phyloP scores from a whole-genome alignment of 64 coral and sea anemone species.

The Montipora cactus region DNA sequence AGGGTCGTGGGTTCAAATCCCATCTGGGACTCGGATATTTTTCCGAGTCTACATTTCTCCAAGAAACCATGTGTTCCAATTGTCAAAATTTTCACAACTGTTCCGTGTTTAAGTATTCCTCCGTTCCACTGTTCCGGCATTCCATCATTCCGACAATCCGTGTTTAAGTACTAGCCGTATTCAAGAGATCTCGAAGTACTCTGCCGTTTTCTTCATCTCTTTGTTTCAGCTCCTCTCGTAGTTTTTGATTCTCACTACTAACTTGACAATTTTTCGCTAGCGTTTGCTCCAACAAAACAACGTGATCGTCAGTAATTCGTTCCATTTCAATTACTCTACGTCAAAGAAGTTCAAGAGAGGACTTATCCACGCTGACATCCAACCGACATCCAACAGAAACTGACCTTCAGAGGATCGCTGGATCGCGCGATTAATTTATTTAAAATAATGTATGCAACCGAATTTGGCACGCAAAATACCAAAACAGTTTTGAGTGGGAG shows the following conservation, averaged over 20 bases:
- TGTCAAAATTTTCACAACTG: no score
- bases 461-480: background rate
- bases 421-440: background rate
- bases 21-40: no score
- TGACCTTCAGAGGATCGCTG: background rate
- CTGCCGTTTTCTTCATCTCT: background rate
- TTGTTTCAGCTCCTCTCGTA: background rate
- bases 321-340: background rate
- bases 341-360: background rate
- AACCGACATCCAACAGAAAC: background rate
- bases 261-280: background rate
- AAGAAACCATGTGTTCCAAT: no score
- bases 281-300: background rate
- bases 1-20: no score
- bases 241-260: background rate
- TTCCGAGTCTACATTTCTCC: no score
- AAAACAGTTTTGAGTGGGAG: background rate
- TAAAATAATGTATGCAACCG: background rate
- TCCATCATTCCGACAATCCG: no score
- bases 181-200: no score
- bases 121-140: no score
- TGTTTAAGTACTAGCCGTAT: no score
- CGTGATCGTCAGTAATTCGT: background rate
- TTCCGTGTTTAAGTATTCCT: no score
- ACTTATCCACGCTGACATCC: background rate